Percentiles rank a stretch among this genome's conserved stretches.
Conservation (phyloP, 1,140 invertebrate species). For the Acyrthosiphon pisum region DNA sequence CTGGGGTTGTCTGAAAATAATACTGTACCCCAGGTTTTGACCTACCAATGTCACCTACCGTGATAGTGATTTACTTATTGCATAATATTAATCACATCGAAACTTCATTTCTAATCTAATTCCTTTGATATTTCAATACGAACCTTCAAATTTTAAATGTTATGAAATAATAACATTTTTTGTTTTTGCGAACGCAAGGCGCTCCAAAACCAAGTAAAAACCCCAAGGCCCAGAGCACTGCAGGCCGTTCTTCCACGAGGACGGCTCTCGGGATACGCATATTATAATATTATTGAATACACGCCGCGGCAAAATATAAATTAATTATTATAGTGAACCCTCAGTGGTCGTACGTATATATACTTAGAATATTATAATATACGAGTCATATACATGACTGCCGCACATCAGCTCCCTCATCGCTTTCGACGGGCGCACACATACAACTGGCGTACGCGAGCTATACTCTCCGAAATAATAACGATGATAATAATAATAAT, state of each 20-base stretch:
- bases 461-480: constrained; percentile 27
- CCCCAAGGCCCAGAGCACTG: too few species aligned
- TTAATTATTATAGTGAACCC: background rate
- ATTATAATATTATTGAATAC: background rate
- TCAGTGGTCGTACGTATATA: background rate
- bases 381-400: too few species aligned
- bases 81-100: too few species aligned
- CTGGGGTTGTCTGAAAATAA: too few species aligned
- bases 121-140: background rate
- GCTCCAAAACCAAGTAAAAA: too few species aligned
- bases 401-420: background rate
- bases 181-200: too few species aligned
- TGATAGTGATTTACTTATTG: too few species aligned
- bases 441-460: background rate
- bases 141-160: background rate
- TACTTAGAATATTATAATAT: background rate
- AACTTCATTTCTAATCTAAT: too few species aligned
- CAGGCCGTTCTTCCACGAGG: background rate
- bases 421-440: background rate
- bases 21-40: too few species aligned
- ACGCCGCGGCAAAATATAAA: background rate
- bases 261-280: background rate
- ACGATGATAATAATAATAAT: constrained; percentile 20
- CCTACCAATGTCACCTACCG: too few species aligned
- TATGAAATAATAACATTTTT: background rate